Percentiles rank a stretch among this genome's conserved stretches.
These are phyloP conservation scores for Smutsia gigantea DNA, from an alignment of 2,797 vertebrate species.

Conservation along the genomic window DNA sequence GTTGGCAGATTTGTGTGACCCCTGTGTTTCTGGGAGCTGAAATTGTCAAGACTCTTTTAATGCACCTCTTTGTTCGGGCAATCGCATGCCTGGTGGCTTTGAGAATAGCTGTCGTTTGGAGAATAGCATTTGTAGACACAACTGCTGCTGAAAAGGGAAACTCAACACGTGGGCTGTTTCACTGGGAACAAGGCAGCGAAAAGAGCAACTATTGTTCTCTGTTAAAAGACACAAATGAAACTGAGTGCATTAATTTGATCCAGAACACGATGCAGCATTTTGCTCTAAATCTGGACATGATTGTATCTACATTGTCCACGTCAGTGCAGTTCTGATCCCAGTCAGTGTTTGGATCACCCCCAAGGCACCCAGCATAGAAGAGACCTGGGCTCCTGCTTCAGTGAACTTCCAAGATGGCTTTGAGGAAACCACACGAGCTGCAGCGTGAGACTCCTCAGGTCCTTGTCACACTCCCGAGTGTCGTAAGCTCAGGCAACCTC, in stretches of 20 bases:
- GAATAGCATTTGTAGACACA: conserved; percentile 82
- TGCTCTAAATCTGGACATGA: conserved; percentile 47
- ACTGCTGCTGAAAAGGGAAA: conserved; percentile 77
- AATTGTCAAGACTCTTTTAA: conserved; percentile 83
- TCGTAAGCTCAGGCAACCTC: conserved; percentile 45
- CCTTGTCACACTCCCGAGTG: conserved; percentile 52
- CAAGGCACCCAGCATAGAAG: conserved; percentile 15
- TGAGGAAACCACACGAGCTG: conserved; percentile 23
- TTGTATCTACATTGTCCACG: conserved; percentile 40
- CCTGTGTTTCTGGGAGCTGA: conserved; percentile 81
- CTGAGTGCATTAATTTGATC: conserved; percentile 69
- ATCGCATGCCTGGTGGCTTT: conserved; percentile 77
- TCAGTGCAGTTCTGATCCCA: conserved; percentile 24
- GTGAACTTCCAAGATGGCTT: conserved; percentile 63
- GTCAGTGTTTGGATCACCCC: conserved; percentile 50
- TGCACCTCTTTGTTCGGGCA: conserved; percentile 80
- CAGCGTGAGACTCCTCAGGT: conserved; percentile 28
- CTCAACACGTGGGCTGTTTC: conserved; percentile 72
- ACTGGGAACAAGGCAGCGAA: conserved; percentile 71
- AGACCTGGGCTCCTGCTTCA: conserved; percentile 50
- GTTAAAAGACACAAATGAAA: conserved; percentile 71
- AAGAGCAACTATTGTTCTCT: conserved; percentile 70
- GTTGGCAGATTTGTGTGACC: conserved; percentile 83
- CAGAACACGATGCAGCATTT: conserved; percentile 69
- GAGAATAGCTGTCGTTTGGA: conserved; percentile 81